A percentile compares a stretch with the other conserved stretches of the same genome.
Conservation (phyloP, 2,888 invertebrate species). For the Crematogaster levior region DNA sequence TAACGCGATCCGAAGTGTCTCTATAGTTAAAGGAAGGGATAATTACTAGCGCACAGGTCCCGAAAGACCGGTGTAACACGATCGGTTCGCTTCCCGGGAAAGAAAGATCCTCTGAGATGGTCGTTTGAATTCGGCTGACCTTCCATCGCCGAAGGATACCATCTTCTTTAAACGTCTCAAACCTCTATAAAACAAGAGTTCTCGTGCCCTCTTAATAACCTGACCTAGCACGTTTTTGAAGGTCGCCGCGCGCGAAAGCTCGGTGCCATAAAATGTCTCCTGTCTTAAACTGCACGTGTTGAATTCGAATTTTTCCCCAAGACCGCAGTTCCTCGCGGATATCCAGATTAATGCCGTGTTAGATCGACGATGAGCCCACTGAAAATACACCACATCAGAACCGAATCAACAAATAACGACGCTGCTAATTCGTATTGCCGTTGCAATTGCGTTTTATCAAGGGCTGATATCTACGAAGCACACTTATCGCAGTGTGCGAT, state of each 20-base stretch:
- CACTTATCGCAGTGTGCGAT: constrained; percentile 29
- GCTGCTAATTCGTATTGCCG: constrained; percentile 5
- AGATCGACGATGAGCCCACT: not conserved
- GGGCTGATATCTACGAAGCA: constrained; percentile 36
- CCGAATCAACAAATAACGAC: constrained; percentile 1
- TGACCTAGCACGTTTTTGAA: constrained; percentile 69
- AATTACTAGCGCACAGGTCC: constrained; percentile 68
- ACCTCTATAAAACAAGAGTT: constrained; percentile 73
- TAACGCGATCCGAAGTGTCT: constrained; percentile 74
- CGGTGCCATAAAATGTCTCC: constrained; percentile 65
- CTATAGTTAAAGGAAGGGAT: constrained; percentile 60
- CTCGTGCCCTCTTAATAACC: constrained; percentile 72
- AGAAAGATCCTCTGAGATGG: constrained; percentile 70
- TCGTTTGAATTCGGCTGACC: constrained; percentile 75
- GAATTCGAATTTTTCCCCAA: constrained; percentile 21
- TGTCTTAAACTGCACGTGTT: constrained; percentile 8
- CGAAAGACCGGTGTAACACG: constrained; percentile 74
- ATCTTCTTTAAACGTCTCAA: constrained; percentile 72
- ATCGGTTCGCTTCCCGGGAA: constrained; percentile 73
- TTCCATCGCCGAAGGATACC: constrained; percentile 71
- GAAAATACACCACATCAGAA: not conserved
- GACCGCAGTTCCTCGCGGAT: not conserved
- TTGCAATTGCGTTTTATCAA: constrained; percentile 31
- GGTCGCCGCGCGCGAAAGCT: constrained; percentile 61
- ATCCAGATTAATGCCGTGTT: constrained; percentile 21